Evolutionary conservation across 1,140 invertebrate species (phyloP), one percentile per base, ranked within the genome.

Genomic region (Armadillidium nasatum): DNA sequence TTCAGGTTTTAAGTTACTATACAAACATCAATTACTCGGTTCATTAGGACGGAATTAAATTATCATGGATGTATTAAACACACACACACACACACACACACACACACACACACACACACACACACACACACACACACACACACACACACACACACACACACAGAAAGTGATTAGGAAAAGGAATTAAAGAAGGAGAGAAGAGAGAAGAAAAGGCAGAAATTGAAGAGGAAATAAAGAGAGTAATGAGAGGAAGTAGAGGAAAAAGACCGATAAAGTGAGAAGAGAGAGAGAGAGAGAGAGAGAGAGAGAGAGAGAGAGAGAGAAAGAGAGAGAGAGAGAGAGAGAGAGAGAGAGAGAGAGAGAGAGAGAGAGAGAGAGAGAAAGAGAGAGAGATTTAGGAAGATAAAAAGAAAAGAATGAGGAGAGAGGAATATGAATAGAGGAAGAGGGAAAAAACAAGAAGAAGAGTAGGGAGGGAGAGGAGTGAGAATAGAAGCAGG

Each of bases 221-320:
- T 4, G 50, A 7, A 60, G 50, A 60, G 19, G 19, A 50, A 50
- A 50, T 9, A 50, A 15, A 50, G 15, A 15, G 15, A 50, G 46
- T 10, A 50, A 50, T 10, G 19, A 60, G 2, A 7, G 50, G 7
- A 7, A 19, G 19, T 4, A 60, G 19, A 7, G 50, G 19, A 19
- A 7, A 19, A 60, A 60, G 50, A 60, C 11, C 1, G 50, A 60
- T 1, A 19, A 50, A 50, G 15, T 4, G 19, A 7, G 7, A 19
- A 60, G 1, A 19, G 19, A 60, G 19, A 60, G 19, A 60, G 50
- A 60, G 50, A 60, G 50, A 60, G 50, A 60, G 50, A 60, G 68
- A 70, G 68, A 70, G 68, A 70, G 68, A 70, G 68, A 70, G 68
- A 70, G 68, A 70, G 68, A 70, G 68, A 70, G 68, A 70, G 68